These are phyloP conservation scores for Lamprologus callipterus DNA, from an alignment of 2,113 vertebrate species.

Conservation along the genomic window DNA sequence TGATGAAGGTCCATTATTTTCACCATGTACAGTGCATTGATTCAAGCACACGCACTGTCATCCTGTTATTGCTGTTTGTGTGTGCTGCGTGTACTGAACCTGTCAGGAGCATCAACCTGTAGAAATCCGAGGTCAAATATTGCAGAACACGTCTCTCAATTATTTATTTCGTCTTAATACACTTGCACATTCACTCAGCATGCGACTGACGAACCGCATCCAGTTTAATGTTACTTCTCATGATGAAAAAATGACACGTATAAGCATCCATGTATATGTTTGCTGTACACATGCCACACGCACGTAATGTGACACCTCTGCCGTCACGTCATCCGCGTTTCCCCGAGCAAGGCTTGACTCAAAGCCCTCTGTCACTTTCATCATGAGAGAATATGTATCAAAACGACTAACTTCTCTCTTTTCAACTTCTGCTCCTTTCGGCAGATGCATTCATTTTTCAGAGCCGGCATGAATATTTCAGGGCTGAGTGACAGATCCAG, in stretches of 20 bases:
- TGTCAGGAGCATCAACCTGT: not conserved
- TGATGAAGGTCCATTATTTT: conserved; percentile 40
- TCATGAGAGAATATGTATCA: conserved; percentile 49
- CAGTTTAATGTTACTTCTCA: not conserved
- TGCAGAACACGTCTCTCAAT: not conserved
- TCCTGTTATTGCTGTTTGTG: not conserved
- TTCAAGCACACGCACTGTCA: not conserved
- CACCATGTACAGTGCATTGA: conserved; percentile 12
- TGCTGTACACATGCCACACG: not conserved
- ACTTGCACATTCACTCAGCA: not conserved
- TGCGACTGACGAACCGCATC: not conserved
- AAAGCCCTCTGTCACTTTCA: conserved; percentile 51
- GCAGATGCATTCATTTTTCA: conserved; percentile 69
- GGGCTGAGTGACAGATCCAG: conserved; percentile 63
- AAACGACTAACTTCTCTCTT: conserved; percentile 54
- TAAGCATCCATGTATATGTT: not conserved
- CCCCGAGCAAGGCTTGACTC: conserved; percentile 38
- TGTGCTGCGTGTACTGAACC: not conserved
- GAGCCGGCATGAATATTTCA: conserved; percentile 65
- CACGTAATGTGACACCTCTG: not conserved
- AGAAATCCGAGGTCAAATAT: conserved; percentile 1
- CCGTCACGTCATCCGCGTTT: not conserved
- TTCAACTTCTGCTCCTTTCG: conserved; percentile 58
- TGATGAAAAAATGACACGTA: not conserved
- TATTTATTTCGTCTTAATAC: not conserved